Evolutionary conservation across 2,797 vertebrate species (phyloP).

Genomic region (Pipistrellus pygmaeus): DNA sequence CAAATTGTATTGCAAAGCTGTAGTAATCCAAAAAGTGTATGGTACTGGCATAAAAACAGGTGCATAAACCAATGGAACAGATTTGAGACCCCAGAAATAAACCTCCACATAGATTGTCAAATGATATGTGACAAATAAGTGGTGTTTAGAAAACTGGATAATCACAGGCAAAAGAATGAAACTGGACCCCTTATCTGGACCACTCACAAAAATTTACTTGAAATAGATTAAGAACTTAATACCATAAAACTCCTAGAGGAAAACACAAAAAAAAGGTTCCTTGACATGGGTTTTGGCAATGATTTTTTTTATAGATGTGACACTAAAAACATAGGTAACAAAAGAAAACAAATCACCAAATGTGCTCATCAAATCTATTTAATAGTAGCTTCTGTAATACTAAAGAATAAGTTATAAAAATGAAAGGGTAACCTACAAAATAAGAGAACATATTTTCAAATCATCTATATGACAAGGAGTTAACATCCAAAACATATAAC

Average conservation of each 20-base stretch:
- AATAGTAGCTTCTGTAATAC: neutral
- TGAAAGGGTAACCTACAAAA: neutral
- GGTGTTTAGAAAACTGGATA: neutral
- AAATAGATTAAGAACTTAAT: neutral
- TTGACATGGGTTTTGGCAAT: neutral
- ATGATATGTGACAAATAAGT: neutral
- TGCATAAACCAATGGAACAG: neutral
- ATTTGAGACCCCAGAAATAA: neutral
- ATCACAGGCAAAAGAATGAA: neutral
- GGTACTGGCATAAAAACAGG: neutral
- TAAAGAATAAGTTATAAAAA: neutral
- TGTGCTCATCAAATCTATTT: neutral
- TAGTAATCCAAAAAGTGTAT: neutral
- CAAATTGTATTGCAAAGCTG: neutral
- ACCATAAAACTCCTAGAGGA: neutral
- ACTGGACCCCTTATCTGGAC: neutral
- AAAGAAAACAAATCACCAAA: slow-evolving; percentile 2
- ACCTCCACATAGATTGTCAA: neutral
- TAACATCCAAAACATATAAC: neutral
- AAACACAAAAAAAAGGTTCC: neutral
- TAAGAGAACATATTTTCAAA: neutral
- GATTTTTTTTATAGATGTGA: neutral
- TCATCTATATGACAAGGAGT: neutral
- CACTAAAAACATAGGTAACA: slow-evolving; percentile 3
- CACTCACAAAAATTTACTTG: slow-evolving; percentile 5